Evolutionary conservation across 2,888 invertebrate species (phyloP).

Genomic region (Chouioia cunea): DNA sequence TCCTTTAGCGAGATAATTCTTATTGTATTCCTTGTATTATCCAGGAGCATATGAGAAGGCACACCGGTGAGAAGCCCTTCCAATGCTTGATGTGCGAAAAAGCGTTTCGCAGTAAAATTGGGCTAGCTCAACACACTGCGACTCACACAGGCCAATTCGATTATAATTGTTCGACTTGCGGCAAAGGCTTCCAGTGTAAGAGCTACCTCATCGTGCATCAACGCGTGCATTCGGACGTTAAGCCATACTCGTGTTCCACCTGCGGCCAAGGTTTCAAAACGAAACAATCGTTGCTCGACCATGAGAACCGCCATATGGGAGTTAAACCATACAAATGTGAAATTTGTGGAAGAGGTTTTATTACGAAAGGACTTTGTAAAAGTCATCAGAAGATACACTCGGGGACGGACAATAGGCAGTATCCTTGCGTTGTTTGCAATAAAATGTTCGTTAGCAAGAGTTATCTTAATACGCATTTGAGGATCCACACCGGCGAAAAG

Average conservation of each 20-base stretch:
- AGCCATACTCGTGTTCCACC: constrained; percentile 73
- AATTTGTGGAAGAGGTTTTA: constrained; percentile 73
- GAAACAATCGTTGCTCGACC: constrained; percentile 73
- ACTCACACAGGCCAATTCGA: constrained; percentile 74
- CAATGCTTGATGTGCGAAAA: constrained; percentile 73
- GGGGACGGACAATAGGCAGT: constrained; percentile 73
- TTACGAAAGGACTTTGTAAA: constrained; percentile 74
- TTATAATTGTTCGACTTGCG: constrained; percentile 73
- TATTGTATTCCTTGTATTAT: too few relatives aligned
- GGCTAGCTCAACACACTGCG: constrained; percentile 74
- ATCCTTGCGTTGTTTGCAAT: constrained; percentile 73
- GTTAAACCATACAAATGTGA: constrained; percentile 74
- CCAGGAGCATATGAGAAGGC: constrained; percentile 74
- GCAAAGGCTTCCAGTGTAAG: constrained; percentile 75
- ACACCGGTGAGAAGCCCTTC: constrained; percentile 74
- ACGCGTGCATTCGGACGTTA: constrained; percentile 73
- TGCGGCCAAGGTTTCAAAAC: constrained; percentile 74
- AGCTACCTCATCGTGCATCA: constrained; percentile 75
- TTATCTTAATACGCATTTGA: constrained; percentile 73
- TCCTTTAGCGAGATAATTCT: too few relatives aligned
- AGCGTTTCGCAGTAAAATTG: constrained; percentile 73
- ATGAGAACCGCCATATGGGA: constrained; percentile 74
- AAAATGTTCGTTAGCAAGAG: constrained; percentile 76
- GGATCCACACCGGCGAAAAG: constrained; percentile 74
- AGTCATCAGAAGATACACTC: constrained; percentile 74